Evolutionary conservation across 30 jellyfish, hydroid and myxozoan species (phyloP), one percentile per base, ranked within the genome.

Genomic region (Phacellophora camtschatica): DNA sequence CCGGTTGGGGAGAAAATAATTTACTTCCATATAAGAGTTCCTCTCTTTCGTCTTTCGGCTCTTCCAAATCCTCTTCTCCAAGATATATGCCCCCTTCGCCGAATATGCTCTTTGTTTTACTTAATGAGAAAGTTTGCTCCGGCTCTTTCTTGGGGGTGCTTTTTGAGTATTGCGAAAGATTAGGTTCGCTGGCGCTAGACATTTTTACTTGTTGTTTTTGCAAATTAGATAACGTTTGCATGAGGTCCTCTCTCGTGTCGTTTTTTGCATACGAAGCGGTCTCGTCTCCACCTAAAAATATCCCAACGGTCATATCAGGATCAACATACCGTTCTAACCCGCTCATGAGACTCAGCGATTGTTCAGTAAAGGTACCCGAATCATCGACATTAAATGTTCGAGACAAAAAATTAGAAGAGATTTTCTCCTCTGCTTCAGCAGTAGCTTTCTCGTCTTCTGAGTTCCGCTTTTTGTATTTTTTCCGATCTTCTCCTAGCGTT

Each of bases 81-180:
- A 89, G 61, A 58, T 89, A 89, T 5, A 89, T 89, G 28, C 97
- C 95, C 20, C 86, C 94, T 19, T 63, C 82, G 5, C 85, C 89
- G 34, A 4, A 83, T 1, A 77, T 69, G 15, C 95, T 68, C 32
- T 83, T 48, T 7, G 94, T 82, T 12, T 61, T 74, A 34, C 39
- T 61, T 25, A 15, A 29, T 2, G 29, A 22, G 12, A 30, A 57
- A 7, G 66, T 45, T 5, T 35, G 30, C 12, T 50, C 87, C 15
- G 22, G 61, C n/a, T 57, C 94, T 19, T 83, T 83, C 28, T 58
- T 71, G 53, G 84, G 88, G 13, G 81, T 46, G 25, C 88, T 69
- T 35, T 66, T 61, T 25, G 46, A 81, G 11, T 22, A 18, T 30
- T 42, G 80, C 18, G 85, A 32, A 0, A 86, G 62, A 34, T 86